Percentiles rank a stretch among this genome's conserved stretches.
These are phyloP conservation scores for Heloderma charlesbogerti DNA, from an alignment of 2,113 vertebrate genomes.

Conservation along the genomic window DNA sequence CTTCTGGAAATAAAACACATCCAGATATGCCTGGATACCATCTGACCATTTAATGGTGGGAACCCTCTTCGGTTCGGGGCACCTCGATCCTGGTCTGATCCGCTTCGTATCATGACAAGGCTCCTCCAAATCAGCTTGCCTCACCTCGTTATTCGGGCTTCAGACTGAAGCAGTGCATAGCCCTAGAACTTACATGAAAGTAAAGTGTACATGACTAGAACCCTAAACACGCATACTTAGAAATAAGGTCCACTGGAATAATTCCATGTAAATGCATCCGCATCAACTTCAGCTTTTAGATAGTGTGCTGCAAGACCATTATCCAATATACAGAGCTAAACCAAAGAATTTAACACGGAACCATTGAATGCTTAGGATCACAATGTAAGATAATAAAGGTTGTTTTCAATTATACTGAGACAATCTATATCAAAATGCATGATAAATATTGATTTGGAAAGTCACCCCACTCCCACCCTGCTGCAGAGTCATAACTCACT, in stretches of 20 bases:
- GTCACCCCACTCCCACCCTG: background rate
- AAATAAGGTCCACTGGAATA: background rate
- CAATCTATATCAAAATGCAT: background rate
- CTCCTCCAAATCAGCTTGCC: too few species aligned
- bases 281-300: background rate
- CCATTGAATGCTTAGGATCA: background rate
- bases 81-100: too few species aligned
- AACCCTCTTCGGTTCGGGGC: too few species aligned
- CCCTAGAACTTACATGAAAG: background rate
- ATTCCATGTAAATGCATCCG: too few species aligned
- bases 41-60: background rate
- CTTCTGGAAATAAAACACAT: background rate
- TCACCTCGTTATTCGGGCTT: too few species aligned
- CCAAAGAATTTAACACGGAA: background rate
- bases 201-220: background rate
- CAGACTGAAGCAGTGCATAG: too few species aligned
- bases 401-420: background rate
- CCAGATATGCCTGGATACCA: background rate
- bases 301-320: background rate
- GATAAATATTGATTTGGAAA: background rate
- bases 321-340: background rate
- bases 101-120: too few species aligned
- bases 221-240: background rate
- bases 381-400: background rate
- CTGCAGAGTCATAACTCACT: background rate